Evolutionary conservation across 2,888 invertebrate species (phyloP), one percentile per base, ranked within the genome.

Genomic region (Theodoxus fluviatilis): DNA sequence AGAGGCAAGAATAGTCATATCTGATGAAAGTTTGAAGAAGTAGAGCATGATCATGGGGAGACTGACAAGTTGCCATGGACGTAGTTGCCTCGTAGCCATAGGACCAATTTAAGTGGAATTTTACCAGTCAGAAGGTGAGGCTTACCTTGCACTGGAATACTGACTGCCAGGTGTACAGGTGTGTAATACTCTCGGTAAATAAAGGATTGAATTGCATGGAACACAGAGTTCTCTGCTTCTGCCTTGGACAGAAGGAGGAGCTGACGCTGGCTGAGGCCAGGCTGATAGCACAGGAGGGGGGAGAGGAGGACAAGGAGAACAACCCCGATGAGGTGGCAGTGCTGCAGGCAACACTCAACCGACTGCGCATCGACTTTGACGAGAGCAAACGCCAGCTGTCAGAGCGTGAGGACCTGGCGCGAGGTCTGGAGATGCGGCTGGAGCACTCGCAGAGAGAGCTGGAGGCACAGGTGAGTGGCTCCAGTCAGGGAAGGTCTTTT

Each of bases 261-360:
- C 73, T 83, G 68, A 78, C 79, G 40, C 75, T 78, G 28, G 74
- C 78, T 0, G 80, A 81, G 67, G 80, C 80, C 1, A 71, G 78
- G 65, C 74, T 79, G 31, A 65, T 78, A 22, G 69, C 71, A 49
- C 76, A 75, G 67, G 71, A 75, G 3, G 72, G 71, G 22, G 75
- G 74, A 31, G 80, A 81, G 22, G 80, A 81, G 65, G 75, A 78
- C 69, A 81, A 80, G 70, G 82, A 83, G 69, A 81, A 81, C 67
- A 78, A 78, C 59, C 80, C 81, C 1, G 80, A 78, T 76, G 81
- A 80, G 65, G 73, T 74, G n/a, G 79, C 78, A 18, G 78, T 79
- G 68, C 74, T 83, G 71, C 81, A 81, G 70, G 76, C 79, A 28
- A 80, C 82, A 57, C 74, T 83, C n/a, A 74, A 77, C 67, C 79